Base-by-base conservation (phyloP, 1,140 invertebrate genomes). In the Drosophila lacertosa region DNA sequence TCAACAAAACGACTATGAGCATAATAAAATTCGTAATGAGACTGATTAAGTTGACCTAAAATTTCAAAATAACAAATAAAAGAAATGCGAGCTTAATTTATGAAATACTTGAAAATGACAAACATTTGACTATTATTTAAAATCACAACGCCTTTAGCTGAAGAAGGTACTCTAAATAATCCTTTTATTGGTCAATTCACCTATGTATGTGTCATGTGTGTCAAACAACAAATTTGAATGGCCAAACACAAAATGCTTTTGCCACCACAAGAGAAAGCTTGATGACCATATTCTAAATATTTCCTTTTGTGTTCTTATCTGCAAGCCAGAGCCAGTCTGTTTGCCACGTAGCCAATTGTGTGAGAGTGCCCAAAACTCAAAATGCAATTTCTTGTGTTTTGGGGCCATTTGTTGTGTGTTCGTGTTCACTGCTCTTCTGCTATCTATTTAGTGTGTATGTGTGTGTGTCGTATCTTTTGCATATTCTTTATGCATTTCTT, bases 401-500 rank as follows among this genome's bases (percentile, higher is more conserved):
- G 62, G 62, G 62, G 62, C 55, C 64, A 67, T 66, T 66, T 60
- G 64, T 59, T 60, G 64, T 58, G 39, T 47, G n/a, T 71, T 44
- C 57, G 66, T 66, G 58, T 65, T 57, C 42, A 65, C n/a, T n/a
- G n/a, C n/a, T n/a, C n/a, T 65, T 40, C 11, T 22, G n/a, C 22
- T 24, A 29, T 29, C 45, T 29, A 29, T 66, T 15, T n/a, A n/a
- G n/a, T n/a, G n/a, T n/a, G n/a, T n/a, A n/a, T n/a, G n/a, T n/a
- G n/a, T n/a, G n/a, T n/a, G n/a, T n/a, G 13, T 22, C 26, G 48
- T 59, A 71, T 65, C 64, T 69, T 59, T 74, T 68, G 65, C 58
- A 69, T 57, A 62, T 74, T 45, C 58, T 51, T 73, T 73, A 68
- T 73, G 70, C 60, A 63, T 65, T 67, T 62, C 50, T 40, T 45